Conservation (phyloP, 2,113 vertebrate genomes). For the Vombatus ursinus region DNA sequence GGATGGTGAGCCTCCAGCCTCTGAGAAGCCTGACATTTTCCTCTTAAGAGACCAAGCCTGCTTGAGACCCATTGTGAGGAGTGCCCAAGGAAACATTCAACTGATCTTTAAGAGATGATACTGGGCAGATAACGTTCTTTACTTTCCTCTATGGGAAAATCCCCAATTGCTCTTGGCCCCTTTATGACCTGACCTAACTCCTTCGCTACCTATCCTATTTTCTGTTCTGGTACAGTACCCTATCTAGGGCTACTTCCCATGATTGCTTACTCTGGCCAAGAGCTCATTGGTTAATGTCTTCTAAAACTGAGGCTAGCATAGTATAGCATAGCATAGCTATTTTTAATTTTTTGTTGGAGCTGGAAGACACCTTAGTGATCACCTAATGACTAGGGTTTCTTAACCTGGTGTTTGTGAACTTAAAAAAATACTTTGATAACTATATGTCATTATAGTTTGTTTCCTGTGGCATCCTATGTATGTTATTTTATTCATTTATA, state of each 20-base stretch:
- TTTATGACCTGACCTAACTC: not conserved
- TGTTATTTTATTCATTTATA: not conserved
- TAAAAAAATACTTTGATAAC: not conserved
- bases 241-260: not conserved
- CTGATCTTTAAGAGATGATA: not conserved
- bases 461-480: not conserved
- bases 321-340: not conserved
- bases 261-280: not conserved
- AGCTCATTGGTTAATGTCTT: not conserved
- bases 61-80: not conserved
- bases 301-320: not conserved
- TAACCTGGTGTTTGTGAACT: not conserved
- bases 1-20: not conserved
- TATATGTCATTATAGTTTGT: not conserved
- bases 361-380: not conserved
- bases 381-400: not conserved
- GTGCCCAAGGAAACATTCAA: not conserved
- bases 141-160: not conserved
- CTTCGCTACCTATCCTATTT: not conserved
- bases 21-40: not conserved
- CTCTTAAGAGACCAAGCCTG: not conserved
- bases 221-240: not conserved
- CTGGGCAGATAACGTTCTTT: not conserved
- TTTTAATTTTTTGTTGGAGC: not conserved
- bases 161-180: not conserved